Evolutionary conservation across 2,888 invertebrate species (phyloP).

Genomic region (Busseola fusca): DNA sequence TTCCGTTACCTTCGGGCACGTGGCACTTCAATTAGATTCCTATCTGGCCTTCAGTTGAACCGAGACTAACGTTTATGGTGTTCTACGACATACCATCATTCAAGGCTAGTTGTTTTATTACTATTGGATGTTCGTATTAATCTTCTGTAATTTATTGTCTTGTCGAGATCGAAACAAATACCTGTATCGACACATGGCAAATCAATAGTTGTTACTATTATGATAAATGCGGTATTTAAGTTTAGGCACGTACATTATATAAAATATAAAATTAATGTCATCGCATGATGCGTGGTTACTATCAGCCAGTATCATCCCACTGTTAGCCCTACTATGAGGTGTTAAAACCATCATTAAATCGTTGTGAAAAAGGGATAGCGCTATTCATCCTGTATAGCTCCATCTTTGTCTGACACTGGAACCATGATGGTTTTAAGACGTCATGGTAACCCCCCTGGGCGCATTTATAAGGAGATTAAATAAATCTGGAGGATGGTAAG

Average conservation of each 20-base stretch:
- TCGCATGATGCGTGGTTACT: not conserved
- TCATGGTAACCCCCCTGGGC: too few relatives aligned
- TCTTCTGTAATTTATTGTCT: conserved; percentile 41
- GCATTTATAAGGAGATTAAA: not conserved
- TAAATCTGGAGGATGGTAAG: conserved; percentile 5
- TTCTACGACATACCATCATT: conserved; percentile 54
- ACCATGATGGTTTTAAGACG: too few relatives aligned
- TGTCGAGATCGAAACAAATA: conserved; percentile 33
- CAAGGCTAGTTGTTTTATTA: conserved; percentile 55
- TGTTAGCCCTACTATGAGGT: too few relatives aligned
- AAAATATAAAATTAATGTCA: not conserved
- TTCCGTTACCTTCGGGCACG: conserved; percentile 74
- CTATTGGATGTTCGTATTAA: conserved; percentile 47
- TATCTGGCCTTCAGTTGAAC: conserved; percentile 57
- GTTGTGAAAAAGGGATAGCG: too few relatives aligned
- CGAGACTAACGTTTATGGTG: conserved; percentile 60
- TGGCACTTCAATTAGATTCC: conserved; percentile 64
- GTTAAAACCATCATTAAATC: too few relatives aligned
- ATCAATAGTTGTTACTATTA: conserved; percentile 7
- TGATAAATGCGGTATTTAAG: conserved; percentile 24
- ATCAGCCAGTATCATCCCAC: not conserved
- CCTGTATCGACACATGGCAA: conserved; percentile 12
- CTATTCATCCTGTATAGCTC: too few relatives aligned
- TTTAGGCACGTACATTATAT: not conserved
- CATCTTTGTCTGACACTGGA: too few relatives aligned